A percentile compares a stretch with the other conserved stretches of the same genome.
Evolutionary conservation across 2,113 vertebrate species (phyloP).

Genomic region (Tapirus terrestris): DNA sequence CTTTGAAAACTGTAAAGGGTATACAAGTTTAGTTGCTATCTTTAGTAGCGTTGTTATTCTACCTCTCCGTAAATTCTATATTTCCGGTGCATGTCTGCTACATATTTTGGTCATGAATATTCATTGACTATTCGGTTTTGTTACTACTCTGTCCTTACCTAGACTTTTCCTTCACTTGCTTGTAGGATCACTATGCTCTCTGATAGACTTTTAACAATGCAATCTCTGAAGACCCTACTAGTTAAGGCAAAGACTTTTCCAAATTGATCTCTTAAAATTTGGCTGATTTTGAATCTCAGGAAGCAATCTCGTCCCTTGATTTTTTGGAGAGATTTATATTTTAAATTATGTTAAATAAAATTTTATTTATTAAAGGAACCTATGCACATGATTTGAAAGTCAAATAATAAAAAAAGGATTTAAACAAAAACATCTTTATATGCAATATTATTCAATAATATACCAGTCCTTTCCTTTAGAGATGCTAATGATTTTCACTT

Average conservation of each 20-base stretch:
- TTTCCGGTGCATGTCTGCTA: background rate
- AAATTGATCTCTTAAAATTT: background rate
- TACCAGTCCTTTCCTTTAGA: background rate
- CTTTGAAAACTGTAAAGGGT: background rate
- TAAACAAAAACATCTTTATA: background rate
- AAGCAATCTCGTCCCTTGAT: background rate
- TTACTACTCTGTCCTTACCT: background rate
- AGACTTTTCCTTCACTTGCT: background rate
- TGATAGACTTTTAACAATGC: background rate
- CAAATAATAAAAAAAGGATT: background rate
- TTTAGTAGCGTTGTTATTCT: background rate
- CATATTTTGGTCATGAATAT: background rate
- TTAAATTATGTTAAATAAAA: background rate
- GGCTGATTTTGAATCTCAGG: background rate
- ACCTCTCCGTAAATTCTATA: background rate
- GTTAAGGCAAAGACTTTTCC: background rate
- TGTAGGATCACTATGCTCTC: background rate
- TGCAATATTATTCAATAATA: background rate
- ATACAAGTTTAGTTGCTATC: background rate
- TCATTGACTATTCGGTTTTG: background rate
- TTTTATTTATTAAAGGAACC: background rate
- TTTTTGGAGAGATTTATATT: background rate
- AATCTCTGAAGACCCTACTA: background rate
- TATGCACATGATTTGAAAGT: background rate
- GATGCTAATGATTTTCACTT: background rate